Evolutionary conservation across 2,888 invertebrate genomes (phyloP), one percentile per base, ranked within the genome.

Genomic region (Neoaliturus tenellus): DNA sequence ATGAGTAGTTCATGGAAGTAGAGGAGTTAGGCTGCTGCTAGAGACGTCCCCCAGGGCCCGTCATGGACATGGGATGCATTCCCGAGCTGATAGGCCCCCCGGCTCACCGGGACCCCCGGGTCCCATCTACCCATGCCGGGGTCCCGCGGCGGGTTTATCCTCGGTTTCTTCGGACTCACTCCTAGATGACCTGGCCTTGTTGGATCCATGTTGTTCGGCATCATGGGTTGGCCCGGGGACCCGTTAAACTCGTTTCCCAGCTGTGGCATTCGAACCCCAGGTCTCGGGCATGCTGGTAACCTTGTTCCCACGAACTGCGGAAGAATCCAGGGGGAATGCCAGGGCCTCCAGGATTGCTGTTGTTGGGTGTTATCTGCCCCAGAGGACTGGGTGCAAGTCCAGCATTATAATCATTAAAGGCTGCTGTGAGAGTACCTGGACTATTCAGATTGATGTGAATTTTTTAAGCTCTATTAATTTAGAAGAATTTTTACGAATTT

Each of bases 141-240:
- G 6, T 14, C 41, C 14, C 41, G 6, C 6, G 41, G 41, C 6
- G 41, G 41, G 41, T 41, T 41, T 14, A 41, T 41, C 41, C 41
- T 41, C 6, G 41, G 41, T 6, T 41, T 41, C 41, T 10, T 41
- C 14, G 41, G 41, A 14, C 41, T 41, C 41, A 41, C 14, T 41
- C 41, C 41, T 10, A 14, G 41, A 41, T 92, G 92, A 95, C 95
- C 95, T 94, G 95, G 96, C 91, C 96, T 92, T 87, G 95, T 95
- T 82, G 98, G 97, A 91, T 99, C 99, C 97, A 99, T 95, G 89
- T 96, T 98, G 91, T 98, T 98, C 89, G 97, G 97, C 98, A 98
- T 98, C 96, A 98, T 97, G 84, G 97, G 98, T 90, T 97, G 97
- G 88, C 98, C 98, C 89, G 96, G 95, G 87, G 96, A 96, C 91